These are phyloP conservation scores for Peromyscus attwateri DNA, from an alignment of 2,797 vertebrate genomes.

Conservation along the genomic window DNA sequence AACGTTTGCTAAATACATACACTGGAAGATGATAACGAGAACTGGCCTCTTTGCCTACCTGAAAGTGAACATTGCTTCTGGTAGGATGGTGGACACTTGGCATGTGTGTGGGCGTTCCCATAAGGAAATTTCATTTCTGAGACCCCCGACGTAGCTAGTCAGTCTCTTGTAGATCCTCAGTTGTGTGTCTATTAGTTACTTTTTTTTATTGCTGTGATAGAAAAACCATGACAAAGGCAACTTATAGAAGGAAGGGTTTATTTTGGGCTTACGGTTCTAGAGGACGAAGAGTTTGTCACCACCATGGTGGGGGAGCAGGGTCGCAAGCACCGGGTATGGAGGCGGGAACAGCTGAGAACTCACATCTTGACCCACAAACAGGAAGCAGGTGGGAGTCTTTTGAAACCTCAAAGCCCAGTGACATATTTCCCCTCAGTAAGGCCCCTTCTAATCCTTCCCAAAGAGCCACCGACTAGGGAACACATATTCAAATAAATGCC, in stretches of 20 bases:
- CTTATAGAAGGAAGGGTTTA: neutral
- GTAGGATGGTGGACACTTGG: neutral
- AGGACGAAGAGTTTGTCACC: no score
- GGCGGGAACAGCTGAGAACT: neutral
- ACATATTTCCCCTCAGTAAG: neutral
- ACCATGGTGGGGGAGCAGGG: neutral
- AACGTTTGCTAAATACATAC: conserved; percentile 30
- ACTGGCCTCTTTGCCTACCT: neutral
- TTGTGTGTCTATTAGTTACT: neutral
- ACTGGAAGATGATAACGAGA: neutral
- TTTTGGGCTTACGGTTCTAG: neutral
- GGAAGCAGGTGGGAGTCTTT: neutral
- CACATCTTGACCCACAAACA: neutral
- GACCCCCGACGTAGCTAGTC: neutral
- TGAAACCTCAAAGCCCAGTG: neutral
- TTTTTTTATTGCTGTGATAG: no score
- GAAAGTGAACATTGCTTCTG: neutral
- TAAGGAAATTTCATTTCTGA: neutral
- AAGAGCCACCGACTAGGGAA: neutral
- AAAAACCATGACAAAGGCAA: neutral
- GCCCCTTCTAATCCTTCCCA: neutral
- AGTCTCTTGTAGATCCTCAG: neutral
- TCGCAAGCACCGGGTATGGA: neutral
- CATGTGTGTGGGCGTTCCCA: neutral
- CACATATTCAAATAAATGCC: neutral